Conservation (phyloP, 2,797 vertebrate species). For the Champsocephalus esox region DNA sequence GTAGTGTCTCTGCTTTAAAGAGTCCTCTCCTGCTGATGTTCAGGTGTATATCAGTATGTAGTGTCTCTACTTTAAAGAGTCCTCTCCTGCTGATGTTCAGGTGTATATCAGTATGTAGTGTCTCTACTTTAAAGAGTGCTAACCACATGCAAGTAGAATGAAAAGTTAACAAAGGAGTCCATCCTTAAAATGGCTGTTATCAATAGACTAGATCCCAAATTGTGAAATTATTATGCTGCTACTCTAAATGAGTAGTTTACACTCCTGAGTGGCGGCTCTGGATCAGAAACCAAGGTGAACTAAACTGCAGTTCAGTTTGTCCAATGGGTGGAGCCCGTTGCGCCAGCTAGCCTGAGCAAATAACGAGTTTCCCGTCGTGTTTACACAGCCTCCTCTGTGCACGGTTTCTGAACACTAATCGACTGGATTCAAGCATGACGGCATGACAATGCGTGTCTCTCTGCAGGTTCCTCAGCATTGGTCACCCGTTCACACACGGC, state of each 20-base stretch:
- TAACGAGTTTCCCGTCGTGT: constrained; percentile 12
- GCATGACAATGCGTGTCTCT: background rate
- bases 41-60: no score
- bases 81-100: no score
- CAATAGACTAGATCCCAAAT: no score
- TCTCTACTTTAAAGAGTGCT: no score
- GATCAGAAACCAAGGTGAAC: constrained; percentile 35
- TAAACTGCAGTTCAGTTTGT: constrained; percentile 33
- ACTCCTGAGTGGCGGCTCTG: constrained; percentile 44
- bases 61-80: no score
- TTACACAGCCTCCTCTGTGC: constrained; percentile 13
- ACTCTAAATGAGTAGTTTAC: constrained; percentile 9
- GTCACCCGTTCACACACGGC: background rate
- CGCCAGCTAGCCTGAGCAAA: constrained; percentile 41
- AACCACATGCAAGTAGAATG: no score
- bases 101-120: no score
- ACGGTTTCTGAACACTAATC: background rate
- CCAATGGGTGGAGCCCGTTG: constrained; percentile 39
- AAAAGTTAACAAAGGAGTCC: no score
- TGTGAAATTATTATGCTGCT: no score
- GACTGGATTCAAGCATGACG: background rate
- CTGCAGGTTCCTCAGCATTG: background rate
- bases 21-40: no score
- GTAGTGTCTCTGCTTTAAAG: no score
- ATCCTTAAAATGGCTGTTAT: no score